phyloP scores from a whole-genome alignment of 2,888 invertebrate genomes.

The Dynastes maya region DNA sequence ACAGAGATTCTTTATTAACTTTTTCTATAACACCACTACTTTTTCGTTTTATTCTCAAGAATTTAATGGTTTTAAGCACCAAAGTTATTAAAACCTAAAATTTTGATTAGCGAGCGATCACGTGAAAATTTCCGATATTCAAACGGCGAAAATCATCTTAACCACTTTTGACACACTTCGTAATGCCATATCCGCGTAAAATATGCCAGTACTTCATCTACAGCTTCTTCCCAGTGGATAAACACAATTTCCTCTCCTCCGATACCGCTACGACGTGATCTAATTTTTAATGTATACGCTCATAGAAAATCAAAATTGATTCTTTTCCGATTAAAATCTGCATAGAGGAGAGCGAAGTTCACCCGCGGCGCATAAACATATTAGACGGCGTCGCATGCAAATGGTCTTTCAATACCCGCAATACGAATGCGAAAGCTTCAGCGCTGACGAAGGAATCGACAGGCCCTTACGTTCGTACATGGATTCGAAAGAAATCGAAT shows the following conservation, averaged over 20 bases:
- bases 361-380: slow-evolving; percentile 65
- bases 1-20: too few species aligned
- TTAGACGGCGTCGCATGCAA: slow-evolving; percentile 61
- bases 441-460: background rate
- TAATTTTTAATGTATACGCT: slow-evolving; percentile 63
- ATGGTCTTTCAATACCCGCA: slow-evolving; percentile 53
- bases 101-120: background rate
- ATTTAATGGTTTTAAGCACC: too few species aligned
- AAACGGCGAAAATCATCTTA: slow-evolving; percentile 9
- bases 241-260: slow-evolving; percentile 50
- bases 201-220: background rate
- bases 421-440: slow-evolving; percentile 17
- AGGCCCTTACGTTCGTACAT: background rate
- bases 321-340: slow-evolving; percentile 69
- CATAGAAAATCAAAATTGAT: slow-evolving; percentile 71
- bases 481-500: slow-evolving; percentile 26
- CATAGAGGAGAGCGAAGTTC: slow-evolving; percentile 62
- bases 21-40: too few species aligned
- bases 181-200: background rate
- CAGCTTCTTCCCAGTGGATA: slow-evolving; percentile 13
- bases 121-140: background rate
- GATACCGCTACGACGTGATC: slow-evolving; percentile 62
- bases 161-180: slow-evolving; percentile 2
- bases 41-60: too few species aligned
- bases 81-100: background rate